These are phyloP conservation scores for Sebastes nivosus DNA, from an alignment of 2,797 vertebrate species.

Conservation along the genomic window DNA sequence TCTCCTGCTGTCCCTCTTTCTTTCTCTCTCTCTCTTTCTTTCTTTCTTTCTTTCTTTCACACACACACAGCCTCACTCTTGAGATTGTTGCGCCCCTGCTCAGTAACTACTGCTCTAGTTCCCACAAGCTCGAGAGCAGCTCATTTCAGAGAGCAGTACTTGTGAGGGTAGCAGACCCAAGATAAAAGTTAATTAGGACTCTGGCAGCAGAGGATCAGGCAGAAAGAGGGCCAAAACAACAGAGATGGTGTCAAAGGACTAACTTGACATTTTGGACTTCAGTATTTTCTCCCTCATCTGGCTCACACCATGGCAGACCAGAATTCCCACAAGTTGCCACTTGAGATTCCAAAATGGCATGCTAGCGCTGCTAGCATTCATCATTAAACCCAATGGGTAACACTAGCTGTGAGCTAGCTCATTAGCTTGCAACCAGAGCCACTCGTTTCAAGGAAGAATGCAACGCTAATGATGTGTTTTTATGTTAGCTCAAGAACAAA, in stretches of 20 bases:
- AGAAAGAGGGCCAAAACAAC: slow-evolving; percentile 28
- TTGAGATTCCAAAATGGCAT: background rate
- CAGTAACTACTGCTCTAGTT: slow-evolving; percentile 58
- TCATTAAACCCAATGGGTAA: slow-evolving; percentile 24
- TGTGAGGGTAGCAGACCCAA: slow-evolving; percentile 45
- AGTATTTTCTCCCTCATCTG: slow-evolving; percentile 21
- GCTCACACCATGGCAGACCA: slow-evolving; percentile 1
- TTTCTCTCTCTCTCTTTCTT: background rate
- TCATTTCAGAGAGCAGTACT: slow-evolving; percentile 54
- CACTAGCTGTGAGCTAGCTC: slow-evolving; percentile 23
- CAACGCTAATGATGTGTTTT: slow-evolving; percentile 54
- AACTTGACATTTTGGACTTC: slow-evolving; percentile 51
- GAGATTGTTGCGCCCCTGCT: slow-evolving; percentile 20
- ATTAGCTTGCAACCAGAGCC: slow-evolving; percentile 33
- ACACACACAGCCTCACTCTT: slow-evolving; percentile 6
- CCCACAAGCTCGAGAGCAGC: slow-evolving; percentile 50
- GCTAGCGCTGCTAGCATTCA: slow-evolving; percentile 4
- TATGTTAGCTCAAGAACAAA: slow-evolving; percentile 32
- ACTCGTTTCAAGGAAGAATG: slow-evolving; percentile 35
- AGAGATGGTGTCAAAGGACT: slow-evolving; percentile 43
- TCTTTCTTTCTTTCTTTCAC: background rate
- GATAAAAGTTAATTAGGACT: slow-evolving; percentile 72
- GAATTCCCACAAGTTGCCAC: slow-evolving; percentile 7
- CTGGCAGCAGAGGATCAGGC: slow-evolving; percentile 42
- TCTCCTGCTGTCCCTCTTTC: background rate